A percentile compares a stretch with the other conserved stretches of the same genome.
Conservation (phyloP, 2,797 vertebrate genomes). For the Poecilia gillii region DNA sequence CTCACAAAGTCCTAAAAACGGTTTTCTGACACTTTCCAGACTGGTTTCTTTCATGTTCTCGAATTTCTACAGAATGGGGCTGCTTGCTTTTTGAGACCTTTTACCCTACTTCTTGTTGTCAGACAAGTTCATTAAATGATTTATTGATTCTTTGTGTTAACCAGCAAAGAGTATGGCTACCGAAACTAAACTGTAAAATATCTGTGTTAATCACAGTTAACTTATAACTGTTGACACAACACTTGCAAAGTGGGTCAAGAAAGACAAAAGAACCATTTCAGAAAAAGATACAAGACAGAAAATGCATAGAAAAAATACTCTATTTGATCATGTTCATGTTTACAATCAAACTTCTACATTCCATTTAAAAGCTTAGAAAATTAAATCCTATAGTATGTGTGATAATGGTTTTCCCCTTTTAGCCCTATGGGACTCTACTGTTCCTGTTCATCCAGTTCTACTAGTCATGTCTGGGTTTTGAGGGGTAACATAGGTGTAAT, state of each 20-base stretch:
- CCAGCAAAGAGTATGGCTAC: not conserved
- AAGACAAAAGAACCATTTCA: not conserved
- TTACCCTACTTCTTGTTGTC: not conserved
- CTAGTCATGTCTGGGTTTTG: not conserved
- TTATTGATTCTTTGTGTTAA: not conserved
- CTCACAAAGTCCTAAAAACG: not conserved
- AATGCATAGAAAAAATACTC: not conserved
- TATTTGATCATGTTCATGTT: not conserved
- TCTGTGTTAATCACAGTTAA: not conserved
- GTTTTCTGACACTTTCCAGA: not conserved
- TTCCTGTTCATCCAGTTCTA: slow-evolving; percentile 16
- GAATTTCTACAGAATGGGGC: not conserved
- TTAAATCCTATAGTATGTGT: not conserved
- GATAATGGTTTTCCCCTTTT: not conserved
- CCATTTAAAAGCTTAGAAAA: not conserved
- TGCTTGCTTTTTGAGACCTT: not conserved
- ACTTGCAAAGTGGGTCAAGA: not conserved
- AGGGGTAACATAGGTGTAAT: not conserved
- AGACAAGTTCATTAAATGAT: not conserved
- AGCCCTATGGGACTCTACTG: not conserved
- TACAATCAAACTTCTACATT: not conserved
- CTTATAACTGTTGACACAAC: not conserved
- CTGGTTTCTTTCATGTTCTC: not conserved
- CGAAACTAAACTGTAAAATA: not conserved
- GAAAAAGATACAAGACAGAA: not conserved